Percentiles rank a stretch among this genome's conserved stretches.
Evolutionary conservation across 2,797 vertebrate species (phyloP).

Genomic region (Sorex maritimensis): DNA sequence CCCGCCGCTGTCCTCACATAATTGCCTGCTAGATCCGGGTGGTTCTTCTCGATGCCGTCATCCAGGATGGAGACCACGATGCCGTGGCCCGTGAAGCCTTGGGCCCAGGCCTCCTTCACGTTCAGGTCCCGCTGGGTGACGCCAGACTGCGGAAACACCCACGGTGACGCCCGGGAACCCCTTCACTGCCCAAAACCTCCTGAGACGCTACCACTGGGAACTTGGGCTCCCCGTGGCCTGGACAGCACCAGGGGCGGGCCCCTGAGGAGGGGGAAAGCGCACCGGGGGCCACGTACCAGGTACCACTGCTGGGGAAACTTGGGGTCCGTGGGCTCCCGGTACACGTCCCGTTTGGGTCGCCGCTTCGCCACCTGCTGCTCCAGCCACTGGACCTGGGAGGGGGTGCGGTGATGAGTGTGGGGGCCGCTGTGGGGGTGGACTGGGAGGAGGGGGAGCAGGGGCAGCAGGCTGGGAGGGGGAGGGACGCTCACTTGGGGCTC

Average conservation of each 20-base stretch:
- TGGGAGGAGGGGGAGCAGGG: not conserved
- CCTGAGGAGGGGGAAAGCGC: not conserved
- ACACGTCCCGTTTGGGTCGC: constrained; percentile 95
- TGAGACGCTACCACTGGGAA: too few relatives aligned
- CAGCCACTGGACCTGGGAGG: constrained; percentile 95
- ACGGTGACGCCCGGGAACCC: not conserved
- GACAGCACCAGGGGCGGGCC: too few relatives aligned
- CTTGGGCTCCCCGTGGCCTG: not conserved
- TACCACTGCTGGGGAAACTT: constrained; percentile 98
- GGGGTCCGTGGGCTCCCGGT: constrained; percentile 94
- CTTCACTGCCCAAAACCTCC: not conserved
- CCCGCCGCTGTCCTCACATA: constrained; percentile 92
- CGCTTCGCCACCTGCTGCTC: constrained; percentile 97
- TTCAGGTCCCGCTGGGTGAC: constrained; percentile 96
- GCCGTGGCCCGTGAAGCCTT: constrained; percentile 96
- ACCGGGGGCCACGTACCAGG: constrained; percentile 92
- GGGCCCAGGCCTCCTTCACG: constrained; percentile 96
- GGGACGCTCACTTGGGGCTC: constrained; percentile 93
- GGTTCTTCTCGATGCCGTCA: constrained; percentile 99
- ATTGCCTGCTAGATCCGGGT: constrained; percentile 96
- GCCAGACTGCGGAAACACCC: constrained; percentile 92
- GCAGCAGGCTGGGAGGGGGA: not conserved
- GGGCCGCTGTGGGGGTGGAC: not conserved
- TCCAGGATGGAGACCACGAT: constrained; percentile 99
- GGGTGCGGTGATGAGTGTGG: not conserved